phyloP scores from a whole-genome alignment of 2,888 invertebrate genomes.

The Xestia sexstrigata region DNA sequence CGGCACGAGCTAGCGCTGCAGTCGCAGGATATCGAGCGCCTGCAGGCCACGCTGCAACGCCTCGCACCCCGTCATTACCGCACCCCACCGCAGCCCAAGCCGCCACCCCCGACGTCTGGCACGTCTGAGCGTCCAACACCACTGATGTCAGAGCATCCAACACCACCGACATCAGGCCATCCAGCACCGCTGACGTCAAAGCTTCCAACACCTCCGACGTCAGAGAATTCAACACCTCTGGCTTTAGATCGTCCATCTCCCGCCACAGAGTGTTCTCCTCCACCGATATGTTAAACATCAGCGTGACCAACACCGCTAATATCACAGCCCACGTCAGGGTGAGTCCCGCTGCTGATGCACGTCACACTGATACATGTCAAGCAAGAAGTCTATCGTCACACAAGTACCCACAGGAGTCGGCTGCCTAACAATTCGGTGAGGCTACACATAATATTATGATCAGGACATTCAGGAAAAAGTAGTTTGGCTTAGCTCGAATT shows the following conservation, averaged over 20 bases:
- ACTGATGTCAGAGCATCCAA: too few relatives aligned
- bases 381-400: background rate
- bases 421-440: background rate
- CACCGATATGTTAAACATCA: background rate
- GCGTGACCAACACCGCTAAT: background rate
- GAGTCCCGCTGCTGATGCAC: background rate
- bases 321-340: too few relatives aligned
- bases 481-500: too few relatives aligned
- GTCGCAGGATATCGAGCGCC: constrained; percentile 66
- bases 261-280: background rate
- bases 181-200: too few relatives aligned
- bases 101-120: background rate
- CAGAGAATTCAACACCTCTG: background rate
- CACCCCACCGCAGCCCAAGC: background rate
- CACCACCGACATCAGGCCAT: too few relatives aligned
- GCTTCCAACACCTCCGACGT: too few relatives aligned
- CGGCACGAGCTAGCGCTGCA: constrained; percentile 68
- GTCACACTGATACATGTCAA: background rate
- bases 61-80: background rate
- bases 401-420: background rate
- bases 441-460: too few relatives aligned
- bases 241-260: background rate
- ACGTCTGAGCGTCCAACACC: too few relatives aligned
- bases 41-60: constrained; percentile 39
- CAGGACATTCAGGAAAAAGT: too few relatives aligned